Conservation (phyloP, 2,797 vertebrate species). For the Liasis olivaceus region DNA sequence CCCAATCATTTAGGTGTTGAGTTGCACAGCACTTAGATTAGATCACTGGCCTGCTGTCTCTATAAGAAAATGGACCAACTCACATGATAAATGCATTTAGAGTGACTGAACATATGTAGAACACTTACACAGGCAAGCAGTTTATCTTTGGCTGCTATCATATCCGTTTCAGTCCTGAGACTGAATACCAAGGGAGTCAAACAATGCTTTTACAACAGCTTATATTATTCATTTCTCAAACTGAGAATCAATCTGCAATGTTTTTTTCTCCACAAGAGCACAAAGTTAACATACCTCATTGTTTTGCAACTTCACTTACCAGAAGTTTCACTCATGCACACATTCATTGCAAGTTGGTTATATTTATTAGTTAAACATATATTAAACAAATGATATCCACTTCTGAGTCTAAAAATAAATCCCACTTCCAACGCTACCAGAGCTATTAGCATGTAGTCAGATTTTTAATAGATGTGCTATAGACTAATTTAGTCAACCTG, state of each 20-base stretch:
- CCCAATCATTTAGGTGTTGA: background rate
- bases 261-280: slow-evolving; percentile 5
- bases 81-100: background rate
- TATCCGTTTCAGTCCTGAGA: background rate
- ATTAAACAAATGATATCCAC: background rate
- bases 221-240: slow-evolving; percentile 31
- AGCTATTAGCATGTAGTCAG: slow-evolving; percentile 26
- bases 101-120: background rate
- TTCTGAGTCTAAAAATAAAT: slow-evolving; percentile 38
- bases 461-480: background rate
- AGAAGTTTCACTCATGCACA: background rate
- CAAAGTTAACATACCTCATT: slow-evolving; percentile 8
- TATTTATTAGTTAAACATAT: slow-evolving; percentile 5
- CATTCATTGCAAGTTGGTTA: background rate
- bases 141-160: background rate
- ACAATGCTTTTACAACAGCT: background rate
- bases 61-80: background rate
- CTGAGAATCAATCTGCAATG: slow-evolving; percentile 26
- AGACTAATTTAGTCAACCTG: slow-evolving; percentile 29
- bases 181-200: background rate
- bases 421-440: background rate
- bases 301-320: background rate
- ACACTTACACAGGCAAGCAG: background rate
- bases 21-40: background rate
- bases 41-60: background rate